A percentile compares a stretch with the other conserved stretches of the same genome.
Conservation (phyloP, 2,888 invertebrate species). For the Heliothis peltigera region DNA sequence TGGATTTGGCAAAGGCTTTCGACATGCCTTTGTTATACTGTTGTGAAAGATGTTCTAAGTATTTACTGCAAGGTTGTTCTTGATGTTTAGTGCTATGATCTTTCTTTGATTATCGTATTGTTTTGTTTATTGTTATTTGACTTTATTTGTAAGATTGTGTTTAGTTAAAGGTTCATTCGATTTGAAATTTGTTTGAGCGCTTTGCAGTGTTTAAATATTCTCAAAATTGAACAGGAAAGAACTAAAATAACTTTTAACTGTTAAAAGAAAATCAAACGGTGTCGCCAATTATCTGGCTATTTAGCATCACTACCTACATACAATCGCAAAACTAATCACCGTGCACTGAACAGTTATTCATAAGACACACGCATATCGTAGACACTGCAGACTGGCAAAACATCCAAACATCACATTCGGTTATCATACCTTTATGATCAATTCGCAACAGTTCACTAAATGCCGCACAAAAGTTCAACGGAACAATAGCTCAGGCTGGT, state of each 20-base stretch:
- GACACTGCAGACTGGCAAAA: constrained; percentile 23
- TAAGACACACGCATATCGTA: constrained; percentile 43
- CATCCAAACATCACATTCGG: constrained; percentile 64
- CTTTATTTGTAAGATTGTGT: neutral
- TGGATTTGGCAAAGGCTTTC: constrained; percentile 34
- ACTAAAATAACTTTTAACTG: constrained; percentile 7
- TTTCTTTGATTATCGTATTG: neutral
- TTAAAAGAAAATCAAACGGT: constrained; percentile 32
- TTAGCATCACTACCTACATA: constrained; percentile 43
- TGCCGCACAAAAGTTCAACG: constrained; percentile 86
- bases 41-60: constrained; percentile 26
- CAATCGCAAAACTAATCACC: constrained; percentile 37
- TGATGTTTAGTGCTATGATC: constrained; percentile 10
- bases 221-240: neutral
- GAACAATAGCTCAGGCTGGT: constrained; percentile 76
- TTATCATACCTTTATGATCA: constrained; percentile 78
- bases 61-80: constrained; percentile 23
- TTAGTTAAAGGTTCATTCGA: neutral
- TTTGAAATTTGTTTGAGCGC: neutral
- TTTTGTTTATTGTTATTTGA: neutral
- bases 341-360: constrained; percentile 44
- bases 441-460: constrained; percentile 83
- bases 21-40: constrained; percentile 36
- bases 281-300: constrained; percentile 32
- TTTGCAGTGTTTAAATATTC: no score